phyloP scores from a whole-genome alignment of 1,140 invertebrate genomes.

The Ganaspis sp. region DNA sequence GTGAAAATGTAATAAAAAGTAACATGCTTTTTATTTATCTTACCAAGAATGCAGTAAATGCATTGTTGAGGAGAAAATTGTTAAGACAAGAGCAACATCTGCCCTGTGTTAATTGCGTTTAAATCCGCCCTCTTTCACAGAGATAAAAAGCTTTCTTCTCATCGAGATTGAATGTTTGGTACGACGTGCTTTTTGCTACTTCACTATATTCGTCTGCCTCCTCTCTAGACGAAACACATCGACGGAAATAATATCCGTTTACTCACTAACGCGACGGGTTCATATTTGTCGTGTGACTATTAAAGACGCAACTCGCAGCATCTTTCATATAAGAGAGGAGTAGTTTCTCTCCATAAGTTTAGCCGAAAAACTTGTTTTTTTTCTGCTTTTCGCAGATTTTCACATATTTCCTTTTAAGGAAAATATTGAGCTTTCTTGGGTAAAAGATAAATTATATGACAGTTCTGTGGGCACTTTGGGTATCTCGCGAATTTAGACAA shows the following conservation, averaged over 20 bases:
- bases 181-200: not conserved
- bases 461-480: not conserved
- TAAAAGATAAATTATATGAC: not conserved
- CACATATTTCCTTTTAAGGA: not conserved
- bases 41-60: too few relatives aligned
- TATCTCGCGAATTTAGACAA: not conserved
- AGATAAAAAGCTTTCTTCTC: too few relatives aligned
- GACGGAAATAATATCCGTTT: not conserved
- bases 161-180: too few relatives aligned
- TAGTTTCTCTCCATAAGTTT: not conserved
- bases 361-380: not conserved
- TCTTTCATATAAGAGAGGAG: too few relatives aligned
- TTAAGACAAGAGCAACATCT: too few relatives aligned
- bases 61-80: too few relatives aligned
- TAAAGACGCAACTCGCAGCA: not conserved
- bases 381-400: not conserved
- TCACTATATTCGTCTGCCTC: not conserved
- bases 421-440: not conserved
- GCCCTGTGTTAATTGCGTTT: too few relatives aligned
- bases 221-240: slow-evolving; percentile 1
- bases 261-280: slow-evolving; percentile 2
- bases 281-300: not conserved
- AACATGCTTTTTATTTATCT: too few relatives aligned
- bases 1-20: too few relatives aligned
- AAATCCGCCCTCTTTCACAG: too few relatives aligned